Evolutionary conservation across 2,113 vertebrate species (phyloP), one percentile per base, ranked within the genome.

Genomic region (Catharus minimus): DNA sequence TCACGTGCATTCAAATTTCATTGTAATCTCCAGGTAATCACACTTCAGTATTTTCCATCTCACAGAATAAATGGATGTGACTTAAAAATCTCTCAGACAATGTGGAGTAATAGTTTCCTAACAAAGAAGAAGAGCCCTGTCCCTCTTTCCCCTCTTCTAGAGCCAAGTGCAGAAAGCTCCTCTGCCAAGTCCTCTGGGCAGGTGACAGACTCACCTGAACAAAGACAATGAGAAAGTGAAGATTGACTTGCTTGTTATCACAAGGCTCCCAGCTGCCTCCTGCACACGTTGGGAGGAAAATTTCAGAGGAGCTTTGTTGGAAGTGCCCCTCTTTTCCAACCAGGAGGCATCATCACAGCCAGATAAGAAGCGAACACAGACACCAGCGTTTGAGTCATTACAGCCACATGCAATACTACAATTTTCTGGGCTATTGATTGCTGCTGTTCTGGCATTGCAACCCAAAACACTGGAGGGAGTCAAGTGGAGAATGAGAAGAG

Each of bases 381-480:
- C 9, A 39, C 67, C 24, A 61, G 55, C 55, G 6, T 18, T 86
- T 0, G 0, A 82, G 67, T 80, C 75, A 49, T 92, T 87, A 85
- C 38, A 56, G 78, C 0, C 4, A 46, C 55, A 68, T 17, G 49
- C 10, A 79, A 81, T 75, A 36, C 83, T 85, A 28, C 81, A 85
- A 73, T 95, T 95, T 94, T 91, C 84, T 93, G 66, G 71, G 77
- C 71, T 93, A 90, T 91, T 93, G 81, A 89, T 92, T 93, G 86
- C 89, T 92, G 81, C 78, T 91, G 32, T 67, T 92, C 78, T 80
- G 74, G 67, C 60, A 49, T 20, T 85, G 43, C 67, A 85, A 55
- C 66, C 64, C 78, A 92, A 94, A 95, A 91, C 82, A 77, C 72
- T 69, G 64, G 64, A 71, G 71, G 66, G 91, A 95, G 58, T 75